These are phyloP conservation scores for Philonicus albiceps DNA, from an alignment of 2,888 invertebrate species.

Conservation along the genomic window DNA sequence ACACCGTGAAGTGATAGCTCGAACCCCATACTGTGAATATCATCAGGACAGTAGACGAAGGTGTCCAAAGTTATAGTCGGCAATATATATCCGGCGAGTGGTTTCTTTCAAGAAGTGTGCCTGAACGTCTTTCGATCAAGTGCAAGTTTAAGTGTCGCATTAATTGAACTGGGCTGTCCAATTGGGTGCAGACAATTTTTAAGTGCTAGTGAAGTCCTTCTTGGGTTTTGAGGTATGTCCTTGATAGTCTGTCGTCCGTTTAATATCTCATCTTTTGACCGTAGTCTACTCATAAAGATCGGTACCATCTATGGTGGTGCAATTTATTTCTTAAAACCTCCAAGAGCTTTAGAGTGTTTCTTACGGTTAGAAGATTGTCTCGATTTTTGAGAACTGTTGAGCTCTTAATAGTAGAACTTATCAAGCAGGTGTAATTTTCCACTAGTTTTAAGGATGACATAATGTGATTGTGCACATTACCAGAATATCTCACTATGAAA, in stretches of 20 bases:
- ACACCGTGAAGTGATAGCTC: slow-evolving; percentile 42
- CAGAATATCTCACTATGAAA: too few species aligned
- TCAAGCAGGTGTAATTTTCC: not conserved
- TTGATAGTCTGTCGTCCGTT: not conserved
- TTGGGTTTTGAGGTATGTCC: not conserved
- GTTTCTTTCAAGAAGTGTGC: not conserved
- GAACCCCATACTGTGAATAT: slow-evolving; percentile 43
- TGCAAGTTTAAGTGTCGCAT: not conserved
- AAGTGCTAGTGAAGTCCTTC: not conserved
- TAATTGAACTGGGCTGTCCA: not conserved
- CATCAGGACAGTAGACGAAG: not conserved
- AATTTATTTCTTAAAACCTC: not conserved
- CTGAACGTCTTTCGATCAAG: not conserved
- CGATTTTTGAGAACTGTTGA: not conserved
- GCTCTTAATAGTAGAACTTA: not conserved
- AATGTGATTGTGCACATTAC: too few species aligned
- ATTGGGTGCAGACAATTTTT: not conserved
- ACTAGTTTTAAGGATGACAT: too few species aligned
- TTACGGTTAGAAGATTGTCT: not conserved
- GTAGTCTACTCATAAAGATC: not conserved
- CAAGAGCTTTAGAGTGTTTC: not conserved
- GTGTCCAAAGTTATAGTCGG: not conserved
- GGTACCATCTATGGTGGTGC: not conserved
- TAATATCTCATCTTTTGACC: not conserved
- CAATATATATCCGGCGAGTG: not conserved